Conservation (phyloP, 2,797 vertebrate species). For the Coregonus ussuriensis region DNA sequence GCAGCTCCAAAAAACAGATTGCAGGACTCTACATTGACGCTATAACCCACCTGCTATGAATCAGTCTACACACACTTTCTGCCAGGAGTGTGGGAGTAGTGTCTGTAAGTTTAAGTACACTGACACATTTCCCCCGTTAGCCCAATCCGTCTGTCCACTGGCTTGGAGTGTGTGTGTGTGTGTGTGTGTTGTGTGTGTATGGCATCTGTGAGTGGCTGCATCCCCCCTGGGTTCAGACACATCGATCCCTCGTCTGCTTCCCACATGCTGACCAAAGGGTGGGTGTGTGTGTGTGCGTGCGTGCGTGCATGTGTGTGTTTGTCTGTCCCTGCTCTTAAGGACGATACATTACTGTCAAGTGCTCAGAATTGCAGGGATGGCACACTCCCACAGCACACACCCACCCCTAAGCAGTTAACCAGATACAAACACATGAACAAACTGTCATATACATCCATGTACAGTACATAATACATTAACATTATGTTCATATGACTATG, state of each 20-base stretch:
- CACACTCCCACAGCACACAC: not conserved
- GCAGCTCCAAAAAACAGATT: too few relatives aligned
- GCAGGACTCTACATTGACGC: too few relatives aligned
- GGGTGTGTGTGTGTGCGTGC: slow-evolving; percentile 28
- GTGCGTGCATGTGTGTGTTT: slow-evolving; percentile 30
- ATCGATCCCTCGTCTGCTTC: slow-evolving; percentile 53
- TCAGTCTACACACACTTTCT: not conserved
- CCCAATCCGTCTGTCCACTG: not conserved
- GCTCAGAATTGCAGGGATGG: not conserved
- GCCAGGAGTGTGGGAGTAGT: not conserved
- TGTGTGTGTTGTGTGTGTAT: slow-evolving; percentile 52
- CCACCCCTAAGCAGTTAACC: not conserved
- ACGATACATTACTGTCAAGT: not conserved
- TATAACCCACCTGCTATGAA: not conserved
- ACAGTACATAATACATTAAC: too few relatives aligned
- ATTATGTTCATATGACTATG: not conserved
- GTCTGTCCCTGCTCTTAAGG: not conserved
- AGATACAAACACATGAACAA: not conserved
- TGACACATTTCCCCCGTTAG: not conserved
- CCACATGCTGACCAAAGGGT: not conserved
- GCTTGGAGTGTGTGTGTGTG: slow-evolving; percentile 2
- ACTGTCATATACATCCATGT: not conserved
- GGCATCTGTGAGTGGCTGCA: slow-evolving; percentile 13
- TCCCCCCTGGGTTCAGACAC: slow-evolving; percentile 42
- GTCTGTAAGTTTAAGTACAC: not conserved